Evolutionary conservation across 2,888 invertebrate genomes (phyloP), one percentile per base, ranked within the genome.

Genomic region (Craniophora ligustri): DNA sequence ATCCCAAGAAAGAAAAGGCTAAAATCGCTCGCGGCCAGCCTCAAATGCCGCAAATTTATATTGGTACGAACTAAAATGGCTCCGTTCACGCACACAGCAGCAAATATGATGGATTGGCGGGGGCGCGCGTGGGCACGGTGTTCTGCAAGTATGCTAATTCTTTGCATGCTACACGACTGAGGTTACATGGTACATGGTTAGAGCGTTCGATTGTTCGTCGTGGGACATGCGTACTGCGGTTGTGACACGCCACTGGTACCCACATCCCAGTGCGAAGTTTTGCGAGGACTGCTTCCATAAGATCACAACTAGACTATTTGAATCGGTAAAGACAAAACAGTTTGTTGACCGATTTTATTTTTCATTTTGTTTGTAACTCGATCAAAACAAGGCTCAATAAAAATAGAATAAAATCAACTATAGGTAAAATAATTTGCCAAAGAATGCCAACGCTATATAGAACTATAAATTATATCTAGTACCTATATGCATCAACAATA

Each of bases 91-190:
- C 82, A 84, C 84, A 82, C 84, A 79, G 76, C 79, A 80, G 81
- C 77, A 76, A 77, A 83, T 89, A 91, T 92, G 92, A 91, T 86
- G 89, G 89, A 92, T 91, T 84, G 86, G 79, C 77, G 70, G 82
- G 75, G 70, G 58, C 70, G 72, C 76, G 91, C 90, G 92, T 91
- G 88, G 91, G 91, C 84, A 81, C 72, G 82, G 83, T 75, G 87
- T 86, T 87, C 82, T 82, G 85, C 90, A 72, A 84, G 91, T 92
- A 92, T 92, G 92, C 91, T 90, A 92, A 92, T 91, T 78, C 84
- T 79, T 82, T 70, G 81, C 81, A 80, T 81, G 79, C 79, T 78
- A 78, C 78, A 73, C 72, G 67, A 74, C 72, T 62, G 69, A 81
- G 72, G 84, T 80, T 84, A 84, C 82, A 79, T 78, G 79, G 83